Evolutionary conservation across 1,140 invertebrate species (phyloP), one percentile per base, ranked within the genome.

Genomic region (Sarcophaga peregrina): DNA sequence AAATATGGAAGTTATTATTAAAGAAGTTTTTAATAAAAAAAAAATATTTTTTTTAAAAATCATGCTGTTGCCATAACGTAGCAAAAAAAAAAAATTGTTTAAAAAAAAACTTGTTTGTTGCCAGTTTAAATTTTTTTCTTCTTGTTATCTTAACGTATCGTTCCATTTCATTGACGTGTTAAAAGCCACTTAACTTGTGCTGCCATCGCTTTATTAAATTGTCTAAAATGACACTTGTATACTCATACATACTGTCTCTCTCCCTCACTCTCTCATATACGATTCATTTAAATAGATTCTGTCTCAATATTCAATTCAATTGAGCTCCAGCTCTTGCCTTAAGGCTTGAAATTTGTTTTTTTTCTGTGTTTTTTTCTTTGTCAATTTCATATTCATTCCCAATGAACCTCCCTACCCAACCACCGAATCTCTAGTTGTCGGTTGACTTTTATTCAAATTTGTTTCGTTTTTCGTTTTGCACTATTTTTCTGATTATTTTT

Each of bases 171-270:
- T 68, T 68, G 62, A 68, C 62, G 62, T 68, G 62, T 68, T 68
- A 68, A 68, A 68, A 68, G 62, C 62, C 62, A 68, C 62, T 68
- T 68, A 68, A 25, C 62, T 68, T 68, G 17, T 68, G 62, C 62
- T n/a, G 62, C 62, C 62, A 68, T 20, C 62, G 62, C 62, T 68
- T 68, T 68, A 68, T 68, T 68, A 68, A 68, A 68, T 68, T 68
- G 62, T 68, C 62, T 68, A 68, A 68, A 37, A 37, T 37, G 25
- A 37, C 25, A 37, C 25, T 37, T 37, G 25, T 37, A 37, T 4
- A 37, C 25, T 2, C 25, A 37, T 4, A 37, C 25, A 37, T 37
- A 37, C 25, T 37, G 4, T 37, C 25, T 37, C 1, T 37, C 25
- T 37, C 25, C 4, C 25, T 4, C 25, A 2, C 25, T 37, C 25